Percentiles rank a stretch among this genome's conserved stretches.
Evolutionary conservation across 2,113 vertebrate species (phyloP).

Genomic region (Emydocephalus ijimae): DNA sequence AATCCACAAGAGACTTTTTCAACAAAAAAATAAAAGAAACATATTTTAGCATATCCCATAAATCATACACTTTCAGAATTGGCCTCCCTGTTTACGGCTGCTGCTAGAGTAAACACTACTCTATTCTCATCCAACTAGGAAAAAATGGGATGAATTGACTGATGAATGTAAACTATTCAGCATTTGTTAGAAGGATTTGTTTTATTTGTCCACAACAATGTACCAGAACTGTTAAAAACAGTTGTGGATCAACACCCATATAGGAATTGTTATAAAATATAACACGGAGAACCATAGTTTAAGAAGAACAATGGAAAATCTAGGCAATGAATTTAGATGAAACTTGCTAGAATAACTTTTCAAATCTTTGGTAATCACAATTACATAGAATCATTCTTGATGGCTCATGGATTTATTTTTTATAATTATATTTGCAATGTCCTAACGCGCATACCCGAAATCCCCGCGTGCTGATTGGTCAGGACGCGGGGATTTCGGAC

Average conservation of each 20-base stretch:
- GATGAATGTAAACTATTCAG: conserved; percentile 56
- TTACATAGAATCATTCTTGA: background rate
- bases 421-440: background rate
- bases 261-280: conserved; percentile 33
- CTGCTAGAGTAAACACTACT: conserved; percentile 27
- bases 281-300: conserved; percentile 23
- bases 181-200: conserved; percentile 52
- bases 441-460: no score
- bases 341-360: conserved; percentile 15
- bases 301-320: conserved; percentile 1
- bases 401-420: background rate
- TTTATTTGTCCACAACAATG: conserved; percentile 52
- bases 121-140: conserved; percentile 41
- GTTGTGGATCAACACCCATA: conserved; percentile 38
- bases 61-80: conserved; percentile 28
- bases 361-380: conserved; percentile 20
- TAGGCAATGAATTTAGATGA: conserved; percentile 12
- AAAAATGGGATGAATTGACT: conserved; percentile 44
- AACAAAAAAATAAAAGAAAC: conserved; percentile 24
- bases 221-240: conserved; percentile 49
- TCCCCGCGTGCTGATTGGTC: no score
- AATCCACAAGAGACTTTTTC: background rate
- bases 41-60: conserved; percentile 18
- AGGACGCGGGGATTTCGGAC: no score
- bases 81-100: conserved; percentile 25